These are phyloP conservation scores for Xestobium rufovillosum DNA, from an alignment of 2,888 invertebrate species.

Conservation along the genomic window DNA sequence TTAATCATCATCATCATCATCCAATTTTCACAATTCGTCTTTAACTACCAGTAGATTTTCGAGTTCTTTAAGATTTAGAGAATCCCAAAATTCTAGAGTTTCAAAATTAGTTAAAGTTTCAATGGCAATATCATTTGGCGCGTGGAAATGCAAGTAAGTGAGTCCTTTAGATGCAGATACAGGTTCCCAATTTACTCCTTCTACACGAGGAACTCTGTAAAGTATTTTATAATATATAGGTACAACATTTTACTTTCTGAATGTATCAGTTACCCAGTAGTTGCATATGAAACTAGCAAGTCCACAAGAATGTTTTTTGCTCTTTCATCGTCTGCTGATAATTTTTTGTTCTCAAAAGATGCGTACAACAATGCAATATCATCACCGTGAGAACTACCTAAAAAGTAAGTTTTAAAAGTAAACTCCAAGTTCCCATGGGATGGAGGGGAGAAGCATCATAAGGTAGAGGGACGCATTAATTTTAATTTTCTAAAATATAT, in stretches of 20 bases:
- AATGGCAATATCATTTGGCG: conserved; percentile 42
- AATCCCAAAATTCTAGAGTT: conserved; percentile 50
- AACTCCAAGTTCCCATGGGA: too few relatives aligned
- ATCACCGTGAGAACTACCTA: conserved; percentile 18
- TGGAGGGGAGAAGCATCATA: too few relatives aligned
- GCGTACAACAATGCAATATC: conserved; percentile 12
- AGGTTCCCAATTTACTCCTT: conserved; percentile 44
- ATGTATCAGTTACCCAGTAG: conserved; percentile 15
- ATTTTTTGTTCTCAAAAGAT: background rate
- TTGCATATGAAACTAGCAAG: conserved; percentile 17
- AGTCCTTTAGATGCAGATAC: conserved; percentile 43
- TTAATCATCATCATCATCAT: too few relatives aligned
- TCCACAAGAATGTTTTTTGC: conserved; percentile 16
- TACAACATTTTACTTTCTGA: background rate
- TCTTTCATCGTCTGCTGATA: conserved; percentile 10
- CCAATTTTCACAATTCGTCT: too few relatives aligned
- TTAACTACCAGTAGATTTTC: conserved; percentile 39
- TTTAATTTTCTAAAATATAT: too few relatives aligned
- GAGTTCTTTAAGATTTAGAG: conserved; percentile 49
- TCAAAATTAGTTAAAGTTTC: conserved; percentile 45
- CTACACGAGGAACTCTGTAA: conserved; percentile 43
- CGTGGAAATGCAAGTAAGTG: conserved; percentile 44
- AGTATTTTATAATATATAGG: too few relatives aligned
- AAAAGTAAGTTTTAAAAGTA: too few relatives aligned
- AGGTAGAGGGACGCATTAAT: too few relatives aligned